Evolutionary conservation across 2,113 vertebrate genomes (phyloP).

Genomic region (Phylloscopus trochilus): DNA sequence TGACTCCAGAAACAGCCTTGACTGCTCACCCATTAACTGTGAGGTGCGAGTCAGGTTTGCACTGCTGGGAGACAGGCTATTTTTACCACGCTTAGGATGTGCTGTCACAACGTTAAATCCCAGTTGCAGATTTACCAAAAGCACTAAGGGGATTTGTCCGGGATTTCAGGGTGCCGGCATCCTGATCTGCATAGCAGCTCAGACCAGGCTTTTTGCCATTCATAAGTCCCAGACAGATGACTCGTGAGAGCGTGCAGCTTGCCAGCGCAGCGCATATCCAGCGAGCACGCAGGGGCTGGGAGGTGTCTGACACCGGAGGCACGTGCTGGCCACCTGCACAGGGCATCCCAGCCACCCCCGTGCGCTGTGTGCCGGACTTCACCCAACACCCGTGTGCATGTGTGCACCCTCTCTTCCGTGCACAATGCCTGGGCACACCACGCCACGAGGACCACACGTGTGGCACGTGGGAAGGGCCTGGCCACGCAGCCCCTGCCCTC

Average conservation of each 20-base stretch:
- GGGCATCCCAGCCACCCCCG: neutral
- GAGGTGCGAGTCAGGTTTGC: conserved; percentile 1
- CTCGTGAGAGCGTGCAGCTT: neutral
- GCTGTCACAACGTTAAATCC: conserved; percentile 50
- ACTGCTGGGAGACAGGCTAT: conserved; percentile 25
- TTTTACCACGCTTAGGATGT: conserved; percentile 36
- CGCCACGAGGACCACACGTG: rapidly evolving
- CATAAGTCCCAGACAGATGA: neutral
- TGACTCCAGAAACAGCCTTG: neutral
- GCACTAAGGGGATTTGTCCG: conserved; percentile 47
- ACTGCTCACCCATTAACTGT: conserved; percentile 14
- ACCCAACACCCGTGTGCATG: rapidly evolving
- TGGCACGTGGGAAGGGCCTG: neutral
- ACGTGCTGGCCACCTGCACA: neutral
- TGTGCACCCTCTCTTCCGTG: rapidly evolving
- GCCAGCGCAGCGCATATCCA: neutral
- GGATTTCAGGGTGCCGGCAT: conserved; percentile 40
- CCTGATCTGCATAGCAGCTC: conserved; percentile 35
- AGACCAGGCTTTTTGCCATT: conserved; percentile 38
- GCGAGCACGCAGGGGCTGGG: rapidly evolving
- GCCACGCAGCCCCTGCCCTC: neutral
- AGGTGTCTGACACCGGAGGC: neutral
- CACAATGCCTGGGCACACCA: rapidly evolving
- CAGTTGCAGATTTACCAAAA: conserved; percentile 33
- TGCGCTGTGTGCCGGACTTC: rapidly evolving